Conservation (phyloP, 2,113 vertebrate species). For the Seriola rivoliana region DNA sequence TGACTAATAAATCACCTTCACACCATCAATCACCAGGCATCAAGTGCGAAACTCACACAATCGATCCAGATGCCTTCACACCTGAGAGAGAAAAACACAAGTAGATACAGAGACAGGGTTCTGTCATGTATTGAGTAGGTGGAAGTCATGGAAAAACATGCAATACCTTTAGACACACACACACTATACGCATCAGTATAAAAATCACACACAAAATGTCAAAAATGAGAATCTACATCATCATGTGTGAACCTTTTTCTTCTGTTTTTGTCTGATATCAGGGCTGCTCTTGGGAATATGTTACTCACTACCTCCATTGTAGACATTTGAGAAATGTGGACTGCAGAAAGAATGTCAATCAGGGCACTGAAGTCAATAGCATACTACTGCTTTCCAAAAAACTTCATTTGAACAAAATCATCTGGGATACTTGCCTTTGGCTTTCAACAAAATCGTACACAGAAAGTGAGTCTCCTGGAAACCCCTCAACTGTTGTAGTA, state of each 20-base stretch:
- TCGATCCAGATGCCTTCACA: slow-evolving; percentile 55
- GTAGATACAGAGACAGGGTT: slow-evolving; percentile 11
- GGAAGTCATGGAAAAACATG: not conserved
- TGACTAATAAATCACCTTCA: slow-evolving; percentile 71
- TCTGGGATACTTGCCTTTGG: not conserved
- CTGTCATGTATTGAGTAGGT: slow-evolving; percentile 17
- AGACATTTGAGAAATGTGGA: not conserved
- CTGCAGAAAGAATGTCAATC: not conserved
- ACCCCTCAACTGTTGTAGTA: too few relatives aligned
- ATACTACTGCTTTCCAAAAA: not conserved
- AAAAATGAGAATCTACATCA: not conserved
- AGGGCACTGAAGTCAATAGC: not conserved
- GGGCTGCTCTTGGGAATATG: not conserved
- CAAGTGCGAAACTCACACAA: slow-evolving; percentile 40
- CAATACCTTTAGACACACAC: not conserved
- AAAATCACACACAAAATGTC: not conserved
- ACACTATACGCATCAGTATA: not conserved
- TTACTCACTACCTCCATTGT: not conserved
- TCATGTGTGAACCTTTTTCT: not conserved
- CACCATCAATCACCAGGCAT: slow-evolving; percentile 67
- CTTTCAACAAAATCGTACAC: too few relatives aligned
- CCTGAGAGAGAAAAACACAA: slow-evolving; percentile 39
- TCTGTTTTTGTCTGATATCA: not conserved
- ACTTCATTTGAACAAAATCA: not conserved
- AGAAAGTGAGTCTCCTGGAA: too few relatives aligned